Conservation (phyloP, 1,140 invertebrate genomes). For the Thaumatotibia leucotreta region DNA sequence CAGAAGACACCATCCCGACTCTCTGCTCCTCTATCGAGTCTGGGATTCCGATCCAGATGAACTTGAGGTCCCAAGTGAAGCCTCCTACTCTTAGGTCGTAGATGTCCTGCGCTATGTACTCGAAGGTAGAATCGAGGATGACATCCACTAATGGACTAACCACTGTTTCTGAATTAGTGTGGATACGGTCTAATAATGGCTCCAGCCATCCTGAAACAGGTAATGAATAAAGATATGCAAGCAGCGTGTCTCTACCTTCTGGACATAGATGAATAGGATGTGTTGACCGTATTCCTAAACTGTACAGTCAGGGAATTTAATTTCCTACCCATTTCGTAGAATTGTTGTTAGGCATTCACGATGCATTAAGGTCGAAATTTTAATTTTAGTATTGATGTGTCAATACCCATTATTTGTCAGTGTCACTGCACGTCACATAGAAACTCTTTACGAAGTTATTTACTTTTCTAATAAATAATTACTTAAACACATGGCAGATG, state of each 20-base stretch:
- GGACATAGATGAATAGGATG: too few species aligned
- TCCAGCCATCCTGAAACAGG: conserved; percentile 88
- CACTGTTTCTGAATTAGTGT: conserved; percentile 85
- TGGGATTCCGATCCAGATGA: conserved; percentile 28
- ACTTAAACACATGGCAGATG: too few species aligned
- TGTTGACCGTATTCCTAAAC: not conserved
- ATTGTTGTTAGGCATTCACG: too few species aligned
- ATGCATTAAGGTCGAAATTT: too few species aligned
- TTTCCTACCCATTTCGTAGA: too few species aligned
- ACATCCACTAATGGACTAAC: conserved; percentile 93
- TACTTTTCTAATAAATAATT: too few species aligned
- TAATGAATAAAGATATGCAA: not conserved
- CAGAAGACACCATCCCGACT: conserved; percentile 17
- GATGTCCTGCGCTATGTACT: conserved; percentile 36
- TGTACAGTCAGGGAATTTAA: too few species aligned
- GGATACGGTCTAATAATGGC: conserved; percentile 92
- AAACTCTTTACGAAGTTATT: too few species aligned
- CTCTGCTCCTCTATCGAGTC: conserved; percentile 6
- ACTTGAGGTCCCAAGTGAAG: conserved; percentile 31
- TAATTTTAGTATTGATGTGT: too few species aligned
- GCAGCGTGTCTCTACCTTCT: too few species aligned
- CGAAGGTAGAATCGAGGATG: conserved; percentile 81
- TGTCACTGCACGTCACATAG: too few species aligned
- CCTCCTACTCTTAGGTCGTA: conserved; percentile 32
- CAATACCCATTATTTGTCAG: too few species aligned